A percentile compares a stretch with the other conserved stretches of the same genome.
phyloP scores from a whole-genome alignment of 2,888 invertebrate genomes.

The Dicroscelio sp. region DNA sequence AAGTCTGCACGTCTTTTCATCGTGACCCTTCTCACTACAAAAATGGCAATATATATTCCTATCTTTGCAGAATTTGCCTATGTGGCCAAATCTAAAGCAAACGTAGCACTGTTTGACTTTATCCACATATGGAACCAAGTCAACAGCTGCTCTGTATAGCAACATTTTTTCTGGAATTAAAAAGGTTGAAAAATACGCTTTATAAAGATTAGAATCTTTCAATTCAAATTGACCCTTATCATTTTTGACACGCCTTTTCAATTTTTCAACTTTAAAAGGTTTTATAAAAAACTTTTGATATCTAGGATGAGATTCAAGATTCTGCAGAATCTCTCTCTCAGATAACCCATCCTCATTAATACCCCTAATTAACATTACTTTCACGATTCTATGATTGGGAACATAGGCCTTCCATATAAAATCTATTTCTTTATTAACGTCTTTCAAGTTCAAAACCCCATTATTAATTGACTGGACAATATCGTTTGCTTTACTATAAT shows the following conservation, averaged over 20 bases:
- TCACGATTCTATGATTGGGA: too few species aligned
- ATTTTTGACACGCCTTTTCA: background rate
- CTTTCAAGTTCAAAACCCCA: too few species aligned
- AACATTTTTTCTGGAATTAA: conserved; percentile 15
- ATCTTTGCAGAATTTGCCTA: background rate
- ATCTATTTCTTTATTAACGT: too few species aligned
- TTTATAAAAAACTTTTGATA: too few species aligned
- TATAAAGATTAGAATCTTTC: conserved; percentile 7
- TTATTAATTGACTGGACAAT: too few species aligned
- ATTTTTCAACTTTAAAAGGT: conserved; percentile 29
- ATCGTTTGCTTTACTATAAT: too few species aligned
- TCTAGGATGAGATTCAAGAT: too few species aligned
- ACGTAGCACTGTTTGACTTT: conserved; percentile 12
- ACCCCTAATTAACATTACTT: too few species aligned
- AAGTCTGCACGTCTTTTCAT: background rate
- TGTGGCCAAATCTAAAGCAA: conserved; percentile 43
- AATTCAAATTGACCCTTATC: background rate
- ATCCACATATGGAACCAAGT: background rate
- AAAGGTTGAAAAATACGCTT: conserved; percentile 6
- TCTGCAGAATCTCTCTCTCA: too few species aligned
- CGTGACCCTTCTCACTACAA: conserved; percentile 24
- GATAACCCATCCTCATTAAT: too few species aligned
- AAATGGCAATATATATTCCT: conserved; percentile 5
- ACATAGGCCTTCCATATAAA: too few species aligned
- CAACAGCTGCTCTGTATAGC: background rate